Evolutionary conservation across 2,797 vertebrate species (phyloP).

Genomic region (Anguilla pacifica): DNA sequence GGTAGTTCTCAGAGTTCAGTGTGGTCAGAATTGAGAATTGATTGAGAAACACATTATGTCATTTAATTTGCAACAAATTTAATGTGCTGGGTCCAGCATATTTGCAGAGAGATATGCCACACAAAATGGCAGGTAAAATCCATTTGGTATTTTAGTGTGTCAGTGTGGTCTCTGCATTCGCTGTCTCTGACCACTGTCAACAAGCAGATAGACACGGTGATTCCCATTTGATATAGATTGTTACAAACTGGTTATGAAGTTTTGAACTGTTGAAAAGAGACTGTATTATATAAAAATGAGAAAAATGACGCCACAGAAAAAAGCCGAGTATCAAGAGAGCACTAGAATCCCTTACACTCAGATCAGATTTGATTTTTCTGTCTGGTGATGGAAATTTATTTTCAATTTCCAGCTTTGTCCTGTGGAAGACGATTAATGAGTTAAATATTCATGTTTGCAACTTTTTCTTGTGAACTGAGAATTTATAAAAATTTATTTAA

Average conservation of each 20-base stretch:
- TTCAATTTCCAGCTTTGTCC: not conserved
- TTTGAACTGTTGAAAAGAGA: not conserved
- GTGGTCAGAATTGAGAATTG: not conserved
- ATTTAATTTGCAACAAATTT: not conserved
- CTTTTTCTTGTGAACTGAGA: not conserved
- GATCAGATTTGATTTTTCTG: no score
- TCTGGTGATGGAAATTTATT: not conserved
- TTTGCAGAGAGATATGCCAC: no score
- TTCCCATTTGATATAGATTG: not conserved
- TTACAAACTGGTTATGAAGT: not conserved
- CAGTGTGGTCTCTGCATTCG: no score
- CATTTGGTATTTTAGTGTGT: not conserved
- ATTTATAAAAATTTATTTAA: no score
- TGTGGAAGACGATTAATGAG: not conserved
- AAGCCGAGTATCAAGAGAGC: no score
- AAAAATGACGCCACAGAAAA: not conserved
- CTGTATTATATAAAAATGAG: not conserved
- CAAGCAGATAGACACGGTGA: not conserved
- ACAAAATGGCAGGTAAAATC: not conserved
- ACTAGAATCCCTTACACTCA: no score
- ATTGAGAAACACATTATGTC: not conserved
- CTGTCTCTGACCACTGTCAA: not conserved
- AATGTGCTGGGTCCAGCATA: not conserved
- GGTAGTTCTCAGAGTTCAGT: not conserved
- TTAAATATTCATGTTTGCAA: not conserved